Conservation (phyloP, 2,113 vertebrate genomes). For the Semnornis frantzii region DNA sequence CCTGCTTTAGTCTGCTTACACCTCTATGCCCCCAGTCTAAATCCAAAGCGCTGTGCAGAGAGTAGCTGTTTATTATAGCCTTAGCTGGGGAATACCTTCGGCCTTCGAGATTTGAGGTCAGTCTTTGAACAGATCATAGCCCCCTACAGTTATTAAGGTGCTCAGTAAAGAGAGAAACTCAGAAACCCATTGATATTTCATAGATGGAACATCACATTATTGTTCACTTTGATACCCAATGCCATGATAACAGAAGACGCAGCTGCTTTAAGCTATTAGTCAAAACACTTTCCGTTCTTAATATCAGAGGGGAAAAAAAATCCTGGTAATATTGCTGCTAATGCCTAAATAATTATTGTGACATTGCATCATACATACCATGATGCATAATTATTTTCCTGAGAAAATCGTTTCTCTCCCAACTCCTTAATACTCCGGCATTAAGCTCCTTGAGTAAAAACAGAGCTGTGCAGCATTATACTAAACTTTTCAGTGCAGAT, state of each 20-base stretch:
- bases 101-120: neutral
- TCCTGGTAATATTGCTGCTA: neutral
- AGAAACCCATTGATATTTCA: neutral
- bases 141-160: neutral
- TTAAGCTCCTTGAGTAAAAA: neutral
- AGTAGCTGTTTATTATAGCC: neutral
- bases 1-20: neutral
- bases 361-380: neutral
- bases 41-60: neutral
- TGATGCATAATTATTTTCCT: neutral
- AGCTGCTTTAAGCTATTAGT: neutral
- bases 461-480: neutral
- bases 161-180: neutral
- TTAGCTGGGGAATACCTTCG: fast-evolving
- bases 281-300: neutral
- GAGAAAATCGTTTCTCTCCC: neutral
- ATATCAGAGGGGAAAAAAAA: neutral
- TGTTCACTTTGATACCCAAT: neutral
- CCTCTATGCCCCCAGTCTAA: neutral
- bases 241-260: neutral
- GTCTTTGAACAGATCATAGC: neutral
- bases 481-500: neutral
- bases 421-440: neutral
- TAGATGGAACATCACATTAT: neutral
- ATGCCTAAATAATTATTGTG: neutral